Evolutionary conservation across 2,888 invertebrate genomes (phyloP), one percentile per base, ranked within the genome.

Genomic region (Agapostemon virescens): DNA sequence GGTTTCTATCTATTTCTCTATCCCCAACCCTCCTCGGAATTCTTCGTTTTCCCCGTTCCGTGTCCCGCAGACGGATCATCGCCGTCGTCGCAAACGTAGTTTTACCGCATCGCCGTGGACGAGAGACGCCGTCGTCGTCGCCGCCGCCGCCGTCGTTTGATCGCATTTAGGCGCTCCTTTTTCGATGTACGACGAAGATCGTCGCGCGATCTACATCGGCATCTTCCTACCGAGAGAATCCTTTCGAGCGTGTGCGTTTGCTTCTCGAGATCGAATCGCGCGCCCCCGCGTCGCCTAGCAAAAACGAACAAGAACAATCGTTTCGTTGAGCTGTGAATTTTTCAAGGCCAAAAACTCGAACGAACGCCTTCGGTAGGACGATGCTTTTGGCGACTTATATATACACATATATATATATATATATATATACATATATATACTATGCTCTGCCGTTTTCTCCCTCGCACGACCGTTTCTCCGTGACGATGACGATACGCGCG

Each of bases 141-240:
- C n/a, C n/a, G n/a, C n/a, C 66, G 63, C 42, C 42, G 40, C 42
- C 38, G 45, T 38, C 40, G 42, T 45, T 63, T 5, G 63, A 71
- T 33, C 58, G 61, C 45, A 36, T 67, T 20, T 58, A 70, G 67
- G 71, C 61, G 71, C 74, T 78, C n/a, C 11, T 69, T 73, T n/a
- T 64, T 76, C 77, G 70, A 83, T 80, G 79, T 78, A 84, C 72
- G 52, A 77, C 61, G 55, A 61, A 49, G 20, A 23, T n/a, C 36
- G 66, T 55, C 30, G 30, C 30, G 30, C 26, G 55, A 55, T 55
- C 55, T 26, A 26, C 55, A 30, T 55, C 30, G 45, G 78, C 70
- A 82, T 83, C 71, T 68, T 82, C 69, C 67, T 82, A 73, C 82
- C 79, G 74, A 70, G 38, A 42, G 68, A 66, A 73, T 66, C 70